Percentiles rank a stretch among this genome's conserved stretches.
Evolutionary conservation across 2,113 vertebrate species (phyloP).

Genomic region (Alouatta palliata): DNA sequence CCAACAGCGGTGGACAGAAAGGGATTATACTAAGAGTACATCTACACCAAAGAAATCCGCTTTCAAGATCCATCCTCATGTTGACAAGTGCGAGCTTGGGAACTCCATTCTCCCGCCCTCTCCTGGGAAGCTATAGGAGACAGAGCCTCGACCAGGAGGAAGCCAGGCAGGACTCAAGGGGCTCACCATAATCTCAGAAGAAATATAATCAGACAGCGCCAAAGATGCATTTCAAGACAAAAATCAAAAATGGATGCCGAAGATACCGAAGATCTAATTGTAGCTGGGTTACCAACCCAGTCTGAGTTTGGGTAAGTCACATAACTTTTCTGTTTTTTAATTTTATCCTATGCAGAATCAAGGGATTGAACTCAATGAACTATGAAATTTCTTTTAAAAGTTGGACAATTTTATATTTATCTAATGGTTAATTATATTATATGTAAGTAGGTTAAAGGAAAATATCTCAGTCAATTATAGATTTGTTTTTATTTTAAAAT

Average conservation of each 20-base stretch:
- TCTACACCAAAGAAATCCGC: background rate
- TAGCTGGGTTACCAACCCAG: background rate
- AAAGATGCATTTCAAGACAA: background rate
- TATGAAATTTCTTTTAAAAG: background rate
- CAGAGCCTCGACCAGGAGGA: background rate
- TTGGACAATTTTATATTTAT: background rate
- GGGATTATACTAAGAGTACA: background rate
- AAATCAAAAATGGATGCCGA: background rate
- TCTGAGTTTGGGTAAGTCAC: background rate
- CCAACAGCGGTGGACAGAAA: background rate
- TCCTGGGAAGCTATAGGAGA: background rate
- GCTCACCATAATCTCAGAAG: background rate
- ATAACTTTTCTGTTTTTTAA: background rate
- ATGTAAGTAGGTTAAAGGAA: background rate
- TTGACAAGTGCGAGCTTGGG: background rate
- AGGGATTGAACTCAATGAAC: background rate
- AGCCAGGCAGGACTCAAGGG: background rate
- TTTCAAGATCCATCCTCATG: background rate
- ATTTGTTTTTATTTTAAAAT: slow-evolving; percentile 15
- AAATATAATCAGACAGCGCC: background rate
- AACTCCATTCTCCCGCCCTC: background rate
- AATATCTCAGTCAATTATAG: background rate
- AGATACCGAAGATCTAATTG: background rate
- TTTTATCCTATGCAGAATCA: background rate
- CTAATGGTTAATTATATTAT: background rate